Conservation (phyloP, 2,888 invertebrate species). For the Drosophila nr. perissopoda region DNA sequence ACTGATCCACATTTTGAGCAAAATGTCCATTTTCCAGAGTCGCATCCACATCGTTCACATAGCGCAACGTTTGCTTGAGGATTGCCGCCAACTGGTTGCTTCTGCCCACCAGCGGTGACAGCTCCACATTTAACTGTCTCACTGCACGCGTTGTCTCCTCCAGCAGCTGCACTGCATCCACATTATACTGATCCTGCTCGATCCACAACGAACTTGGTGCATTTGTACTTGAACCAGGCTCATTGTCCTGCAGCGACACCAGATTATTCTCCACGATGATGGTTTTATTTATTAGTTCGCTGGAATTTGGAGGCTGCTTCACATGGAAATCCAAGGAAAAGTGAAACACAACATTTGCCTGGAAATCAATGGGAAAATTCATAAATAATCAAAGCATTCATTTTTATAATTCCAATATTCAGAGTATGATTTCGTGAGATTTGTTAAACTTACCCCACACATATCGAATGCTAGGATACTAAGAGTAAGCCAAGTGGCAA, state of each 20-base stretch:
- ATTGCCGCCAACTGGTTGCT: conserved; percentile 65
- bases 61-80: conserved; percentile 66
- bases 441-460: conserved; percentile 39
- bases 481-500: conserved; percentile 40
- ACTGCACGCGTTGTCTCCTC: conserved; percentile 44
- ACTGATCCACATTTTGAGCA: conserved; percentile 50
- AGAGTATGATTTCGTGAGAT: background rate
- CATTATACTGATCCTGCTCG: conserved; percentile 46
- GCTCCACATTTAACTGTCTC: conserved; percentile 60
- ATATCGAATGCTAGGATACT: conserved; percentile 14
- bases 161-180: conserved; percentile 47
- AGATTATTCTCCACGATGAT: conserved; percentile 52
- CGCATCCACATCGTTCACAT: conserved; percentile 62
- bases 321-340: conserved; percentile 67
- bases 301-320: conserved; percentile 41
- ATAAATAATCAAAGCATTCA: background rate
- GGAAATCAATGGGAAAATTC: background rate
- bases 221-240: conserved; percentile 4
- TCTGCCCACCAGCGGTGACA: conserved; percentile 67
- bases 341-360: conserved; percentile 61
- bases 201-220: conserved; percentile 41
- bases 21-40: conserved; percentile 30
- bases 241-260: conserved; percentile 31
- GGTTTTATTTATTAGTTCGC: conserved; percentile 45
- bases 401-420: background rate